Base-by-base conservation (phyloP, 1,140 invertebrate species). In the Eupristina koningsbergeri region DNA sequence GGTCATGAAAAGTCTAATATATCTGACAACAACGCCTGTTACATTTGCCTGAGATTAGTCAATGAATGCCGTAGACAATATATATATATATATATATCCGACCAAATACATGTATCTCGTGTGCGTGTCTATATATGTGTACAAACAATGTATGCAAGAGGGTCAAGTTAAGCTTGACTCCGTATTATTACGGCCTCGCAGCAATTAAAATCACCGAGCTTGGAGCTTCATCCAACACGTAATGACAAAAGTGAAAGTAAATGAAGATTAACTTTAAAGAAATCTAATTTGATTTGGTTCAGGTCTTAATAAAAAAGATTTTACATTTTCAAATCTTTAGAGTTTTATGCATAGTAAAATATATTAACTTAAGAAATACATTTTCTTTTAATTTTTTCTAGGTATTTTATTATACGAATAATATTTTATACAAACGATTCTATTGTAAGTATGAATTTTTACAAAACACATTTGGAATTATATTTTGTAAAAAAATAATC, bases 141-240 rank as follows among this genome's bases (percentile, higher is more conserved):
- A 50, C 26, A 9, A 5, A 36, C 67, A 71, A 41, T 26, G 19
- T 17, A 31, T 7, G 17, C 15, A 31, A 5, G n/a, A 75, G 75
- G 75, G 75, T 47, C 58, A 39, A 67, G 76, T 45, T 19, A 6
- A 17, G n/a, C 7, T 47, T 79, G 41, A 73, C 50, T 61, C 22
- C 58, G 36, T 39, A 79, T 67, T 79, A 79, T 47, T 45, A 45
- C 45, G 78, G 31, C 64, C 80, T 75, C 80, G 71, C 50, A 50
- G 36, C 76, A 82, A 82, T 82, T 76, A 82, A n/a, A 61, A 11
- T 19, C 19, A 7, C 22, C 17, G 47, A 71, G 79, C 79, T 45
- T 34, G 71, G 19, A 15, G 7, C 15, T n/a, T 19, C 29, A 22
- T 34, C 47, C 17, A 7, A 19, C 64, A 13, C 15, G 3, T 29